Evolutionary conservation across 2,113 vertebrate species (phyloP).

Genomic region (Excalfactoria chinensis): DNA sequence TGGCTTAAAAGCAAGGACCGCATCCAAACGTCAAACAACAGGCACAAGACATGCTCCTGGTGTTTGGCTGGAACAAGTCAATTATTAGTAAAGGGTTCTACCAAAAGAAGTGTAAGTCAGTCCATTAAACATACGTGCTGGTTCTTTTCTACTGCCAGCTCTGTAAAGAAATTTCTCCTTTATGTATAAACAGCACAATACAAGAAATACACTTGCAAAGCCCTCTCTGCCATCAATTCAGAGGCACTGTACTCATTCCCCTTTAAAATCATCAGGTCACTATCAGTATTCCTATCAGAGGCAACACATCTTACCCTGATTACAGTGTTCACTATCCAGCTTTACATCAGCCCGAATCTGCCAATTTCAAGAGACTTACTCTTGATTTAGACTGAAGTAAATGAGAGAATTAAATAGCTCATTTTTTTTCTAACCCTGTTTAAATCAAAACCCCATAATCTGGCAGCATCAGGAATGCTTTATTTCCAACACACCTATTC

Average conservation of each 20-base stretch:
- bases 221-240: background rate
- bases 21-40: background rate
- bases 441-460: background rate
- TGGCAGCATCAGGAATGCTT: background rate
- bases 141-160: background rate
- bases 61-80: background rate
- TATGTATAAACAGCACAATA: background rate
- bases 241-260: background rate
- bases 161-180: background rate
- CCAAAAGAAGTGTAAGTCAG: background rate
- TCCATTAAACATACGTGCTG: background rate
- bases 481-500: background rate
- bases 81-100: background rate
- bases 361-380: background rate
- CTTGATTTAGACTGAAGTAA: slow-evolving; percentile 2
- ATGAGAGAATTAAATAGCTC: background rate
- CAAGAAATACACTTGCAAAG: background rate
- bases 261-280: slow-evolving; percentile 10
- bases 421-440: background rate
- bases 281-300: background rate
- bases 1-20: background rate
- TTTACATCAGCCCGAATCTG: background rate
- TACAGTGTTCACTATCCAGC: background rate
- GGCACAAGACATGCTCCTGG: background rate
- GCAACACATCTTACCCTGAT: slow-evolving; percentile 3